phyloP scores from a whole-genome alignment of 1,140 invertebrate species.

The Homalodisca vitripennis region DNA sequence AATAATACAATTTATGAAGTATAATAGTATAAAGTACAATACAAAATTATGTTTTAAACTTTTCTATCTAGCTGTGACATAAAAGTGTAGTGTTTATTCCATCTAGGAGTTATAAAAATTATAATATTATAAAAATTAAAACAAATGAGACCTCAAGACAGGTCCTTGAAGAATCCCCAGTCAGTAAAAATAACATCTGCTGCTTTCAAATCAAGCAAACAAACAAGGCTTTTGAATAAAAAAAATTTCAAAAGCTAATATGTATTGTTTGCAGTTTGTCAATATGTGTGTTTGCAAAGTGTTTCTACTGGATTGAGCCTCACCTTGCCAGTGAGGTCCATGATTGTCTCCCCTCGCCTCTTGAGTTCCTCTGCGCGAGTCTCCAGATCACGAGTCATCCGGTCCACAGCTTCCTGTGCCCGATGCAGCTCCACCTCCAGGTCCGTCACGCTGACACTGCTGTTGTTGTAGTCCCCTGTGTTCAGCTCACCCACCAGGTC shows the following conservation, averaged over 20 bases:
- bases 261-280: background rate
- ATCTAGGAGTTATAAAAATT: no score
- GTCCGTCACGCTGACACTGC: constrained; percentile 42
- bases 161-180: no score
- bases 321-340: constrained; percentile 78
- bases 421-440: constrained; percentile 52
- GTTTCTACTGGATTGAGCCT: constrained; percentile 39
- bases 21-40: no score
- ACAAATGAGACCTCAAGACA: no score
- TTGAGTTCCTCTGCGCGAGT: constrained; percentile 78
- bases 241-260: background rate
- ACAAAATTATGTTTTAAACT: no score
- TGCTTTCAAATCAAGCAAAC: no score
- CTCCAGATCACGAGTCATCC: constrained; percentile 77
- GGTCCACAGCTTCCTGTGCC: constrained; percentile 60
- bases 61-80: no score
- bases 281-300: background rate
- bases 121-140: no score
- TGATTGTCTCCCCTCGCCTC: constrained; percentile 72
- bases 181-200: no score
- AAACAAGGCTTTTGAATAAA: background rate
- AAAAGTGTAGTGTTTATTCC: no score
- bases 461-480: constrained; percentile 39
- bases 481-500: constrained; percentile 40
- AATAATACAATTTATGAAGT: no score